Evolutionary conservation across 1,140 invertebrate species (phyloP).

Genomic region (Drosophila lowei): DNA sequence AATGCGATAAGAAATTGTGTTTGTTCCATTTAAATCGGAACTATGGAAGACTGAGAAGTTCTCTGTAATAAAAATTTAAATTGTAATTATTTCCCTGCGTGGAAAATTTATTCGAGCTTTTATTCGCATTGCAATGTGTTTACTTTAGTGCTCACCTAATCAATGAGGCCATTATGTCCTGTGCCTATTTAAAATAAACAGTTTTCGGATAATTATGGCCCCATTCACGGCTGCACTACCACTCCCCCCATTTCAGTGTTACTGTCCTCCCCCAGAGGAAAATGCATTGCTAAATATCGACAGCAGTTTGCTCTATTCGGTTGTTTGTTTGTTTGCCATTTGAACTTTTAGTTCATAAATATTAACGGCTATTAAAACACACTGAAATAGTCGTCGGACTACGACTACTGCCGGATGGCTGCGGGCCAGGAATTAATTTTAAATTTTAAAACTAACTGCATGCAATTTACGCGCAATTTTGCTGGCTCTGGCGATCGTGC

Average conservation of each 20-base stretch:
- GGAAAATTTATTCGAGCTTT: too few species aligned
- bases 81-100: too few species aligned
- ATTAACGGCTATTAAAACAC: constrained; percentile 75
- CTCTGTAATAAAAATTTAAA: too few species aligned
- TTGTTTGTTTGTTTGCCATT: constrained; percentile 52
- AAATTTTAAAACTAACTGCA: constrained; percentile 70
- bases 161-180: constrained; percentile 4
- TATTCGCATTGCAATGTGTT: too few species aligned
- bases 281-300: constrained; percentile 71
- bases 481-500: constrained; percentile 21
- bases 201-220: constrained; percentile 61
- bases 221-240: constrained; percentile 36
- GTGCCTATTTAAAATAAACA: constrained; percentile 23
- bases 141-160: background rate
- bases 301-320: constrained; percentile 38
- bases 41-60: too few species aligned
- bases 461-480: constrained; percentile 63
- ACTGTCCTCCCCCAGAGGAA: constrained; percentile 10
- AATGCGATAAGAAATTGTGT: too few species aligned
- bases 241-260: background rate
- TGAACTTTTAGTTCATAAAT: constrained; percentile 73
- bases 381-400: constrained; percentile 18
- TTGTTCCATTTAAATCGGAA: too few species aligned
- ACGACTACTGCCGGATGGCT: constrained; percentile 6
- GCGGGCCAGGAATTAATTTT: constrained; percentile 63